A percentile compares a stretch with the other conserved stretches of the same genome.
phyloP scores from a whole-genome alignment of 2,113 vertebrate species.

The Microcebus tavaratra region DNA sequence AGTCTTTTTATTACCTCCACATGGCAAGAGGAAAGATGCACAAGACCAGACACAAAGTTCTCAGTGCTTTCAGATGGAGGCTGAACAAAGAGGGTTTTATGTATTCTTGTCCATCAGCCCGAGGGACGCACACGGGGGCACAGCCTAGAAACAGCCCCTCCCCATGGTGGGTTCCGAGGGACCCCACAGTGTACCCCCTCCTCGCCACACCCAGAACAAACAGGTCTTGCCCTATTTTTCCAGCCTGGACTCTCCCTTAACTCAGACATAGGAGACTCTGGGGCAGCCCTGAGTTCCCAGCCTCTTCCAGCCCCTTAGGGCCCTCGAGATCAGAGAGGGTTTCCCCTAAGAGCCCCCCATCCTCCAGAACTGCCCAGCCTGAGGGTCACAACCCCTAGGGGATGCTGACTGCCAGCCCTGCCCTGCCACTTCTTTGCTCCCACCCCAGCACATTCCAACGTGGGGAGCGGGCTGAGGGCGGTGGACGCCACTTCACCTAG shows the following conservation, averaged over 20 bases:
- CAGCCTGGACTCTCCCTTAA: neutral
- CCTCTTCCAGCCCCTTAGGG: neutral
- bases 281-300: neutral
- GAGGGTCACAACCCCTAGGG: neutral
- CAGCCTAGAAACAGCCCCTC: neutral
- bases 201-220: neutral
- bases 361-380: neutral
- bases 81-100: neutral
- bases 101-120: neutral
- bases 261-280: neutral
- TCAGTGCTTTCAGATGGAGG: neutral
- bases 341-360: neutral
- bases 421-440: neutral
- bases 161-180: accelerated
- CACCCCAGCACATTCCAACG: neutral
- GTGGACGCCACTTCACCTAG: neutral
- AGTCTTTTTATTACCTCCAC: neutral
- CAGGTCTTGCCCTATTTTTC: neutral
- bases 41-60: neutral
- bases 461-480: neutral
- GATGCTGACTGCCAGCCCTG: accelerated
- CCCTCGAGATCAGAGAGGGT: neutral
- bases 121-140: neutral
- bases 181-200: neutral
- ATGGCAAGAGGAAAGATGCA: neutral